Base-by-base conservation (phyloP, 2,113 vertebrate species). In the Tylochromis polylepis region DNA sequence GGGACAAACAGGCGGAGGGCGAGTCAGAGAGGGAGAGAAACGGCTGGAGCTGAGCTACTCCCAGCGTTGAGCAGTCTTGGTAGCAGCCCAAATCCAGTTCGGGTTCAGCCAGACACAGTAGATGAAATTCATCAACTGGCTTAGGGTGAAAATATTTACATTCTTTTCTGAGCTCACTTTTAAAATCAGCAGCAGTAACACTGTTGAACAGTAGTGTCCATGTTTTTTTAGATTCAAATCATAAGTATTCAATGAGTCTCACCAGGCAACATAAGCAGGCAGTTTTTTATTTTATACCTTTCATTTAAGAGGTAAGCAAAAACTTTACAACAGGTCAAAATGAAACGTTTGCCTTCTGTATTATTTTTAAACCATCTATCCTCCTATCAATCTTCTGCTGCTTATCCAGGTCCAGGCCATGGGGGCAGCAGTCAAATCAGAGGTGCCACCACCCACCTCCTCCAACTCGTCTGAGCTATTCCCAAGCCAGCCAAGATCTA, bases 1-100 rank as follows among this genome's bases (percentile, higher is more conserved):
- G 67, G 65, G 86, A 91, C 87, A 90, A 82, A 91, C 90, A 81
- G 88, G 87, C 56, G 56, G 75, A 84, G 78, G 10, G 8, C 5
- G 16, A 79, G 72, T 49, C 29, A 5, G 36, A 2, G 36, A 7
- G 27, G 34, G 58, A 79, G 41, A 80, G 79, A 67, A 79, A 51
- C n/a, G 55, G 79, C 57, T 85, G 46, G 62, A 62, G 77, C 84
- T 81, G 78, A 59, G 62, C 56, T 8, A 72, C 80, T 87, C 79
- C 57, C 16, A 43, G 80, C 79, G 62, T 81, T 49, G 4, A 79
- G 62, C 67, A 65, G 57, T 51, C 46, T 72, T 34, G 60, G 60
- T 84, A 80, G 70, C 36, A 59, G 43, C 84, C 72, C 79, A 79
- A 67, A 86, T 84, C 70, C 60, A 84, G 57, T 14, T 78, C 67